Evolutionary conservation across 92 coral and sea anemone genomes (phyloP), one percentile per base, ranked within the genome.

Genomic region (Nematostella vectensis): DNA sequence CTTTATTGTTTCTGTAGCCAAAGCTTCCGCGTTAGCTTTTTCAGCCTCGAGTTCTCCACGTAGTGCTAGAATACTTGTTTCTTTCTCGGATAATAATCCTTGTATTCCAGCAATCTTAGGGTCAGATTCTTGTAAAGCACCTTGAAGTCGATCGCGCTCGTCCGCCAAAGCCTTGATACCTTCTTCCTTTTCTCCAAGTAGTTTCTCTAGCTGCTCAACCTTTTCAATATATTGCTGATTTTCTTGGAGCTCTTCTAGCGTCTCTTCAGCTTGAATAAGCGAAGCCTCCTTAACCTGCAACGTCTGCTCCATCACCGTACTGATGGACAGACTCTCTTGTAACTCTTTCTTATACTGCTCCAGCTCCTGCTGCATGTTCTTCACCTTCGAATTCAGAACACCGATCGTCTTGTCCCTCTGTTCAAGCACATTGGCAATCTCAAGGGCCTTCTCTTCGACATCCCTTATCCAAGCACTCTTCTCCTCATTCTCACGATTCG

Each of bases 381-480:
- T 58, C 19, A 74, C 40, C 15, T 74, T 61, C 48, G n/a, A 24
- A 2, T 57, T 59, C 10, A 68, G 26, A 28, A 24, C 27, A 3
- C 58, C 31, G 1, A 57, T 22, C 8, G 39, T 48, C 19, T 37
- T 48, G 21, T 68, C 75, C 16, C 54, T 45, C n/a, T 59, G 37
- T 48, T 58, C 62, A 29, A 37, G 30, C 10, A 60, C 31, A 25
- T 57, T 51, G 1, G 52, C 21, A 16, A 57, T 58, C 38, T 68
- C 62, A 16, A 49, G 49, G 11, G 63, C 75, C 30, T 68, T 59
- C 29, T 59, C 67, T 21, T 33, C 49, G 0, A 68, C 54, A 17
- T 68, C 65, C 39, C 65, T 76, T 22, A 65, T 69, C 62, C 82
- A 75, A n/a, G 71, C 55, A 49, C 69, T 62, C 23, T 78, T 65